Base-by-base conservation (phyloP, 2,113 vertebrate genomes). In the Guaruba guarouba region DNA sequence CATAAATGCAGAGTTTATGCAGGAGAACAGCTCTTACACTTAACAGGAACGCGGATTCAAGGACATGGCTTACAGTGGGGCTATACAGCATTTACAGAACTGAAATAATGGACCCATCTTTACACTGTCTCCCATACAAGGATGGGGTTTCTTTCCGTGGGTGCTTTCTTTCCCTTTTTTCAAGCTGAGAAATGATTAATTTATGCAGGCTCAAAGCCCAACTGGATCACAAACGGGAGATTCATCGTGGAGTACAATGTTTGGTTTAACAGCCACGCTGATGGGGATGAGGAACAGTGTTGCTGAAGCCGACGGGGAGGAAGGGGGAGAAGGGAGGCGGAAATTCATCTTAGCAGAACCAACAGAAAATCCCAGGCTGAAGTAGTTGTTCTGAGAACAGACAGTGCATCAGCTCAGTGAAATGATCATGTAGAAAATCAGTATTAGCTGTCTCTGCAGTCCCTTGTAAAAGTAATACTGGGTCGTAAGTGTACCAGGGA, bases 1-100 rank as follows among this genome's bases (percentile, higher is more conserved):
- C 93, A 82, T 27, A 92, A 97, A 88, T 17, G 91, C 95, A 97
- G 97, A 96, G 71, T 88, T 52, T 44, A 96, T 23, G 95, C 31
- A 87, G 90, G 84, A 67, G 62, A 94, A 88, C n/a, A 75, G 86
- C 74, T 91, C 97, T 91, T 54, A 84, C 13, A 73, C 73, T 71
- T 80, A 79, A 46, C 33, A 83, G 80, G 62, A 95, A 43, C 3
- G 2, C 19, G 37, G 96, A 86, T 78, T 94, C 27, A 35, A 91
- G 70, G 78, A 69, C n/a, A n/a, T 8, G 35, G 54, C 59, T 85
- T 48, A 76, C 28, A 75, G 88, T 39, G 68, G 59, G 88, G 93
- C 94, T 52, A 31, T 7, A 67, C 5, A 20, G 85, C 9, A n/a
- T 57, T 90, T 64, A 74, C 2, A 33, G 23, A 59, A 55, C 27